Percentiles rank a stretch among this genome's conserved stretches.
Conservation (phyloP, 2,888 invertebrate genomes). For the Drosophila mettleri region DNA sequence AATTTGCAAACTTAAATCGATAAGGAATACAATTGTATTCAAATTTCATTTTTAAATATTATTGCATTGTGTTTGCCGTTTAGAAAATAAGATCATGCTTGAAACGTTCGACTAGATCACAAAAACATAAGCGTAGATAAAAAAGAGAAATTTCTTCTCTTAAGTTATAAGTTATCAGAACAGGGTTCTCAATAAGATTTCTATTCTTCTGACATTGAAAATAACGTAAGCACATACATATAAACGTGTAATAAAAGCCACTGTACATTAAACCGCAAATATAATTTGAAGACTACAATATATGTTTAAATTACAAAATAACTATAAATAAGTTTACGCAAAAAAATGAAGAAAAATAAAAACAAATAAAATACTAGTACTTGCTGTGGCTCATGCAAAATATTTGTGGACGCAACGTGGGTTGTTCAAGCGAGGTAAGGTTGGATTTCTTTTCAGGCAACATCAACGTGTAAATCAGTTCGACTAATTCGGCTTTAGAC, state of each 20-base stretch:
- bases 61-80: neutral
- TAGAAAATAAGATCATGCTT: constrained; percentile 4
- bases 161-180: too few relatives aligned
- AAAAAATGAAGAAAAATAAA: constrained; percentile 57
- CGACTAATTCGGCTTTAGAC: constrained; percentile 72
- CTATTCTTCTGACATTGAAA: neutral
- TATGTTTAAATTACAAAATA: constrained; percentile 37
- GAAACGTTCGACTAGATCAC: neutral
- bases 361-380: constrained; percentile 82
- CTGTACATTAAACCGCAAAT: constrained; percentile 24
- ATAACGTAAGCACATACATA: constrained; percentile 11
- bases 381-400: constrained; percentile 85
- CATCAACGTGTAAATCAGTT: constrained; percentile 77
- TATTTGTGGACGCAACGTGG: constrained; percentile 74
- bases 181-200: neutral
- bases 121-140: constrained; percentile 6
- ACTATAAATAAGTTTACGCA: constrained; percentile 26
- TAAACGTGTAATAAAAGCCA: constrained; percentile 15
- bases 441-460: constrained; percentile 77
- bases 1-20: neutral
- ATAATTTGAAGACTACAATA: constrained; percentile 18
- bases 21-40: neutral
- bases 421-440: constrained; percentile 75
- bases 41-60: neutral
- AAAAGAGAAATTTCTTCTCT: neutral